Evolutionary conservation across 2,888 invertebrate species (phyloP), one percentile per base, ranked within the genome.

Genomic region (Ferrisia virgata): DNA sequence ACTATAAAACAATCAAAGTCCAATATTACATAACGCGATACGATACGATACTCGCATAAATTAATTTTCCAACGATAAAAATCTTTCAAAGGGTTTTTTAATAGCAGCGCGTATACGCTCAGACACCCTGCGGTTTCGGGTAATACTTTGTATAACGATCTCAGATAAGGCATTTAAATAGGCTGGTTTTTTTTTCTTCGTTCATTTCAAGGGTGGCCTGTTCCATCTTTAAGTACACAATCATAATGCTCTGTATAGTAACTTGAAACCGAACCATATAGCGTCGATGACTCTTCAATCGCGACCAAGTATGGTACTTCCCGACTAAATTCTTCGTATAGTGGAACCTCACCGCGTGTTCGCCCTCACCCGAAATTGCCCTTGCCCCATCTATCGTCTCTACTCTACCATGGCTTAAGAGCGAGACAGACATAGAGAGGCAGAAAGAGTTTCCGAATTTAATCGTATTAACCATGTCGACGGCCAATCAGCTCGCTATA

Each of bases 381-480:
- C 11, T n/a, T n/a, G n/a, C n/a, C n/a, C n/a, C n/a, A n/a, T n/a
- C n/a, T n/a, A n/a, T n/a, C n/a, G n/a, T n/a, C n/a, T n/a, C n/a
- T n/a, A n/a, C n/a, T n/a, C n/a, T n/a, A n/a, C n/a, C 36, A 36
- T 36, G 36, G 36, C 8, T 36, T 36, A n/a, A n/a, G n/a, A n/a
- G n/a, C n/a, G 6, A 40, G 40, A 40, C 40, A 40, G 8, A 6
- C 40, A 40, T 13, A 13, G 40, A 40, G 13, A n/a, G n/a, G n/a
- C n/a, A n/a, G n/a, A n/a, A n/a, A 28, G 18, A 18, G 25, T 6
- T 25, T 64, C 11, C 58, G 33, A 72, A 72, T 72, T 72, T 72
- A 72, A 72, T 72, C 72, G 72, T 72, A 72, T 72, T 72, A 72
- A n/a, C 33, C 18, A 72, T 15, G 72, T 72, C 72, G 72, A 72